These are phyloP conservation scores for Yoshiicerus persimilis DNA, from an alignment of 1,140 invertebrate species.

Conservation along the genomic window DNA sequence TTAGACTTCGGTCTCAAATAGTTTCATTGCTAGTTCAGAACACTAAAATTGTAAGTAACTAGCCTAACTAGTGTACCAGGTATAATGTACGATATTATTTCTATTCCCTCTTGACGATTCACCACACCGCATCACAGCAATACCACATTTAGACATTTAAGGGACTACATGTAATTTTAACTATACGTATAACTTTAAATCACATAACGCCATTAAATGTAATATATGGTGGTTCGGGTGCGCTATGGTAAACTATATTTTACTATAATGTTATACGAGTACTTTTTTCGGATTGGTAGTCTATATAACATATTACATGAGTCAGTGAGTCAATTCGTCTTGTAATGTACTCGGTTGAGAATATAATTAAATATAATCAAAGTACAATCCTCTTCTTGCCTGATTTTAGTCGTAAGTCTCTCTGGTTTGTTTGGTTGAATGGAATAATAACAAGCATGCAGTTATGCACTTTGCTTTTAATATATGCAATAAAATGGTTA, in stretches of 20 bases:
- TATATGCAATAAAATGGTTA: neutral
- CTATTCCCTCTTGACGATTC: no score
- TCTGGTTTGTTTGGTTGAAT: neutral
- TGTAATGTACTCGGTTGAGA: neutral
- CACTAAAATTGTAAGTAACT: neutral
- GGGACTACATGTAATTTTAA: no score
- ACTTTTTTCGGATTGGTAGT: neutral
- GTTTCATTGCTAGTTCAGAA: neutral
- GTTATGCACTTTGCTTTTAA: neutral
- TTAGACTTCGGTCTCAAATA: neutral
- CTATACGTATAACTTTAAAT: no score
- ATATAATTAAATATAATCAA: neutral
- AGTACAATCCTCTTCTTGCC: neutral
- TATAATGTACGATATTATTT: neutral
- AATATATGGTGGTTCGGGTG: no score
- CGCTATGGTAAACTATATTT: no score
- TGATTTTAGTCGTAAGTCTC: neutral
- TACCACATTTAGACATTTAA: no score
- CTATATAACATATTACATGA: neutral
- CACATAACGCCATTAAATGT: no score
- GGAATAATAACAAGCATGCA: neutral
- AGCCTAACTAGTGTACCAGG: neutral
- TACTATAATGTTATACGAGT: no score
- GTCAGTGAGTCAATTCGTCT: neutral
- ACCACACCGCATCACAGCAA: no score